Conservation (phyloP, 2,113 vertebrate species). For the Panthera tigris region DNA sequence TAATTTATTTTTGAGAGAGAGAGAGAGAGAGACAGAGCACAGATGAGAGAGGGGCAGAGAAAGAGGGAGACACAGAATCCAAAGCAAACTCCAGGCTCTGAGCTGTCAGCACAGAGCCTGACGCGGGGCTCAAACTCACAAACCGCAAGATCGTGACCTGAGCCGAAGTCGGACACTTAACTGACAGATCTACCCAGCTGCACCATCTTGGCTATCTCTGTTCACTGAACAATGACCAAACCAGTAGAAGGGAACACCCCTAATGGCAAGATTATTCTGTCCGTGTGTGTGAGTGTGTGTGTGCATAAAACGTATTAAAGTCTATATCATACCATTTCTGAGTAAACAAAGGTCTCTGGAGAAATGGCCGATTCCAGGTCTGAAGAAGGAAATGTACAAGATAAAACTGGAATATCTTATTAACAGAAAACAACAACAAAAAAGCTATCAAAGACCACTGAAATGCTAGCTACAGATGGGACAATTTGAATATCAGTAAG, state of each 20-base stretch:
- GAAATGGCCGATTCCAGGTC: not conserved
- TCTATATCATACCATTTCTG: not conserved
- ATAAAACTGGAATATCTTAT: not conserved
- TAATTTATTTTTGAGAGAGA: too few species aligned
- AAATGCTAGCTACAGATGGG: not conserved
- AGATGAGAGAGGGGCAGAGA: too few species aligned
- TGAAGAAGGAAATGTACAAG: not conserved
- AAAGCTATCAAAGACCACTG: not conserved
- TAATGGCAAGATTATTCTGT: not conserved
- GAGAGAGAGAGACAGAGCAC: too few species aligned
- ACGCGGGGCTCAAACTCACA: too few species aligned
- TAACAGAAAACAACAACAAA: not conserved
- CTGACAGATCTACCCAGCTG: too few species aligned
- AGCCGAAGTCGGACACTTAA: too few species aligned
- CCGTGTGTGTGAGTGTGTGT: not conserved
- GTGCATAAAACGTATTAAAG: not conserved
- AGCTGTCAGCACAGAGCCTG: too few species aligned
- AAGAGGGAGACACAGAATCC: too few species aligned
- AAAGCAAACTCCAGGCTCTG: too few species aligned
- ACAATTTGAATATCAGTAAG: not conserved
- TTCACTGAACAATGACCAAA: not conserved
- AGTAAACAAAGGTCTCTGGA: not conserved
- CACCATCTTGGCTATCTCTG: not conserved
- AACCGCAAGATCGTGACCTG: too few species aligned
- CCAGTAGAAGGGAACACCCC: not conserved